Base-by-base conservation (phyloP, 2,888 invertebrate genomes). In the Loripinus fragilis region DNA sequence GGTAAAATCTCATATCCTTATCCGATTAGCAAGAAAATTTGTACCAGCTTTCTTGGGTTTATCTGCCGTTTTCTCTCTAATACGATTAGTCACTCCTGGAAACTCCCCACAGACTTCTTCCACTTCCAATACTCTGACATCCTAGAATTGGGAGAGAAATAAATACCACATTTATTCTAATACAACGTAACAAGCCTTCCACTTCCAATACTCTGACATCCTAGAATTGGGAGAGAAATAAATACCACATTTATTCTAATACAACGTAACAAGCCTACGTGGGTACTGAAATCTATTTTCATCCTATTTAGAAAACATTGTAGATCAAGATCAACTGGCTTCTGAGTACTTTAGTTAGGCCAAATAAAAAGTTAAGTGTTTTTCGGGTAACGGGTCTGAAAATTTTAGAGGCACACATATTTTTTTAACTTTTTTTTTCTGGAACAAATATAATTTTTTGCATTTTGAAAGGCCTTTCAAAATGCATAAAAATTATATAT, bases 51-150 rank as follows among this genome's bases (percentile, higher is more conserved):
- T 72, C 30, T 65, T 64, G 28, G 41, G 25, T 23, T 10, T 30
- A n/a, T 42, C 64, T 1, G 20, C 12, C 12, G 23, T 38, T 42
- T 68, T 55, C 23, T 60, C 67, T 42, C 60, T 35, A 3, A 74
- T 45, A 0, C 38, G n/a, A n/a, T 55, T 35, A 1, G 68, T 20
- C 15, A 42, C 68, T 20, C 74, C 68, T n/a, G 71, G 25, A 20
- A 30, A 45, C 12, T 50, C 35, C 45, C 0, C 60, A 41, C 60
- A n/a, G n/a, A 12, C 60, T 25, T 55, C 71, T 17, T 28, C 67
- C 35, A 42, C 71, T 48, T 67, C 64, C 23, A 64, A 71, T 28
- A 64, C 60, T 25, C 78, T 70, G 1, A 74, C n/a, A 23, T 42
- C 48, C 78, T 78, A 71, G 7, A 71, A 41, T 38, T 28, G 38